Base-by-base conservation (phyloP, 2,888 invertebrate genomes). In the Sminthurides aquaticus region DNA sequence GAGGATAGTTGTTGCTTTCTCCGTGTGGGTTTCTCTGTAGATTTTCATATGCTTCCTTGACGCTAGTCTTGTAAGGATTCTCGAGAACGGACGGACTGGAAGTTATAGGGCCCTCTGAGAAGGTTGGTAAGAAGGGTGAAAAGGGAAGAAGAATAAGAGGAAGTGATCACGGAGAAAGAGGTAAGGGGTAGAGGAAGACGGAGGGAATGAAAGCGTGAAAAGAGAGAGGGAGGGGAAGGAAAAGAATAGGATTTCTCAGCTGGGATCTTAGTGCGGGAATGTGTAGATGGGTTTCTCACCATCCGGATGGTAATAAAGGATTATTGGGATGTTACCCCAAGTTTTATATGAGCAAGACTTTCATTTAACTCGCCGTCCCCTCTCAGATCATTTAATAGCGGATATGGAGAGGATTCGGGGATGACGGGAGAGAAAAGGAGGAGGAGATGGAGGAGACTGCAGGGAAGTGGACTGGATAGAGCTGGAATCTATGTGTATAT, bases 301-400 rank as follows among this genome's bases (percentile, higher is more conserved):
- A 52, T 52, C 20, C 15, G 43, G 49, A 43, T 59, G 43, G 59
- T 59, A 59, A 59, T 59, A 59, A 59, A 59, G 59, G 49, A 59
- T 62, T 62, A 62, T 62, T 62, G 54, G 62, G 54, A 62, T 62
- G 62, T 54, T 54, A 27, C 54, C 20, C 54, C 54, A 62, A 56
- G 15, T 56, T 26, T 56, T 56, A 24, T 27, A 56, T 56, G 56
- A 27, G 11, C 8, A 29, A 27, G 27, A 27, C 28, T 29, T 29
- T 28, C 29, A 29, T 58, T 29, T 29, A 58, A 25, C 25, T 24
- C 34, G 5, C 18, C 27, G 27, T 29, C 29, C 24, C 5, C 29
- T n/a, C 58, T 26, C n/a, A 20, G 27, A 29, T 26, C 58, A 58
- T 28, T 52, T 52, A 52, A 52, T 8, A 8, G 52, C 52, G 52